Percentiles rank a stretch among this genome's conserved stretches.
phyloP scores from a whole-genome alignment of 2,113 vertebrate species.

The Phyllostomus hastatus region DNA sequence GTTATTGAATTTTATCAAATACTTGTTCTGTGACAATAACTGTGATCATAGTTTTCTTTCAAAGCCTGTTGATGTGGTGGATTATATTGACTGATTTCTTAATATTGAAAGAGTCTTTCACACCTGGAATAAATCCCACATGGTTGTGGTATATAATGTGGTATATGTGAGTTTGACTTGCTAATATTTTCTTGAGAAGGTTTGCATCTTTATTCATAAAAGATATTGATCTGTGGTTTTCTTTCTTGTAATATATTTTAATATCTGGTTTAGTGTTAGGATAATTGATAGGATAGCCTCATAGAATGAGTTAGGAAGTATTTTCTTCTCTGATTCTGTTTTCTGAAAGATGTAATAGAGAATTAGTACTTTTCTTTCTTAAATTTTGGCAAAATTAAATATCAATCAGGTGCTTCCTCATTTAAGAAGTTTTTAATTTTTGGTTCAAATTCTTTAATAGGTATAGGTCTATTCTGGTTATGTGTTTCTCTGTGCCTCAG shows the following conservation, averaged over 20 bases:
- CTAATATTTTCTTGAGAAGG: background rate
- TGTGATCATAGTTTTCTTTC: background rate
- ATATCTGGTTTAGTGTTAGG: background rate
- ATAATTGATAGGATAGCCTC: too few species aligned
- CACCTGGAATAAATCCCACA: background rate
- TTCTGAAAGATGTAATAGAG: background rate
- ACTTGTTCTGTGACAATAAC: background rate
- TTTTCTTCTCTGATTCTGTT: background rate
- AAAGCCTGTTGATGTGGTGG: background rate
- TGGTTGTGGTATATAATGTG: too few species aligned
- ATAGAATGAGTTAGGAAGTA: background rate
- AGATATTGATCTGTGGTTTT: background rate
- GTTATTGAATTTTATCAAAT: background rate
- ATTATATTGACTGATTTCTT: background rate
- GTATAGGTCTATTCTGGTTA: background rate
- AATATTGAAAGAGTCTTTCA: background rate
- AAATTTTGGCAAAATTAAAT: background rate
- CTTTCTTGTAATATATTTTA: background rate
- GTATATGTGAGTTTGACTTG: background rate
- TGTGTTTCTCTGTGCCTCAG: background rate
- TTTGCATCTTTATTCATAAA: background rate
- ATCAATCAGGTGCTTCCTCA: background rate
- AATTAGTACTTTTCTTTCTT: background rate
- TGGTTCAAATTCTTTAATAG: background rate
- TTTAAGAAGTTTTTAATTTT: background rate